A percentile compares a stretch with the other conserved stretches of the same genome.
These are phyloP conservation scores for Drosophila melanica DNA, from an alignment of 1,140 invertebrate species.

Conservation along the genomic window DNA sequence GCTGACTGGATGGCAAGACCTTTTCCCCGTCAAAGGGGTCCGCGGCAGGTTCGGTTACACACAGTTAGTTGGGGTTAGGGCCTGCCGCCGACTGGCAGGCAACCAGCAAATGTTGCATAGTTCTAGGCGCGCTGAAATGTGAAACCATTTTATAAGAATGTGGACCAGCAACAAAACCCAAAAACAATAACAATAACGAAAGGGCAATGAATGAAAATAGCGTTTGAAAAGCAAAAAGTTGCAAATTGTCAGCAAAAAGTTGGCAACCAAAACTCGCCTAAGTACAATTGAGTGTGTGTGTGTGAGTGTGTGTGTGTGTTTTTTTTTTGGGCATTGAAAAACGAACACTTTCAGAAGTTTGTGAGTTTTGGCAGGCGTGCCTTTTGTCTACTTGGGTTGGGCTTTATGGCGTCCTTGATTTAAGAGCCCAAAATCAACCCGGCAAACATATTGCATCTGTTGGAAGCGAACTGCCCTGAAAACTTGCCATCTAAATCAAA, in stretches of 20 bases:
- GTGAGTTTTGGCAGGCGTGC: slow-evolving; percentile 38
- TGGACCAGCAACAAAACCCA: slow-evolving; percentile 9
- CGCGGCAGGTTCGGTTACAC: slow-evolving; percentile 10
- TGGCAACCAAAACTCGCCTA: slow-evolving; percentile 42
- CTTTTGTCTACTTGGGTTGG: slow-evolving; percentile 37
- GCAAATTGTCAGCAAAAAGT: slow-evolving; percentile 72
- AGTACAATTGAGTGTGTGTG: not conserved
- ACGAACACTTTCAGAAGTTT: slow-evolving; percentile 34
- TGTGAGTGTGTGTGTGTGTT: not conserved
- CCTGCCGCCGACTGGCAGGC: slow-evolving; percentile 41
- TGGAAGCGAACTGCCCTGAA: not conserved
- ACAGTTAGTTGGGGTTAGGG: not conserved
- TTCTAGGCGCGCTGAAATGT: slow-evolving; percentile 75
- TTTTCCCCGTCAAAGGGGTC: not conserved
- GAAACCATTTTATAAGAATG: slow-evolving; percentile 58
- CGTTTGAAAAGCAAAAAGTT: slow-evolving; percentile 54
- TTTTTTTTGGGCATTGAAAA: slow-evolving; percentile 20
- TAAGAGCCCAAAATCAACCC: slow-evolving; percentile 5
- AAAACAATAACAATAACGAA: slow-evolving; percentile 50
- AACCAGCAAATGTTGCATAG: slow-evolving; percentile 55
- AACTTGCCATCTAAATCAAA: slow-evolving; percentile 17
- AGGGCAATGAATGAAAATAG: slow-evolving; percentile 67
- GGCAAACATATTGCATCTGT: slow-evolving; percentile 39
- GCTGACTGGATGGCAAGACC: not conserved
- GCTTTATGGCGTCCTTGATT: slow-evolving; percentile 41